Conservation (phyloP, 2,888 invertebrate species). For the Cerceris ruficornis region DNA sequence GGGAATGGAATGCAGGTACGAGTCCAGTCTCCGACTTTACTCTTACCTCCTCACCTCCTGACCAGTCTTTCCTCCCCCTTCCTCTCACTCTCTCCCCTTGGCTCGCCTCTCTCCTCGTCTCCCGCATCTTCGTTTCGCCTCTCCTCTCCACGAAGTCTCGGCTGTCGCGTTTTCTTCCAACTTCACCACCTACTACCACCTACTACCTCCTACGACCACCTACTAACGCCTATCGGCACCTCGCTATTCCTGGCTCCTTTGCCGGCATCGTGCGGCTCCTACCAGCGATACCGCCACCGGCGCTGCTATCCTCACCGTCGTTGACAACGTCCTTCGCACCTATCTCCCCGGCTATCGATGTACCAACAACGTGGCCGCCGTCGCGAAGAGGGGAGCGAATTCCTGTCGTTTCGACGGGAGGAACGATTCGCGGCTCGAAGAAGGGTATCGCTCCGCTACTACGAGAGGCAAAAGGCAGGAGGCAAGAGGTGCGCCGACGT, state of each 20-base stretch:
- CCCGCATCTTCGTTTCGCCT: slow-evolving; percentile 27
- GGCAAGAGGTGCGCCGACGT: background rate
- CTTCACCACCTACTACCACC: slow-evolving; percentile 60
- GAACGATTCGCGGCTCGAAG: background rate
- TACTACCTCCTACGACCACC: slow-evolving; percentile 4
- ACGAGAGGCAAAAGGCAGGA: background rate
- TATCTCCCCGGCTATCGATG: background rate
- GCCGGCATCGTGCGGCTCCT: slow-evolving; percentile 34
- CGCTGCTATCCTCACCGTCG: slow-evolving; percentile 32
- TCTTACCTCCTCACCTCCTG: slow-evolving; percentile 69
- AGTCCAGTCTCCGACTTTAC: slow-evolving; percentile 75
- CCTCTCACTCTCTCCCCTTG: slow-evolving; percentile 35
- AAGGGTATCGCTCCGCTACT: background rate
- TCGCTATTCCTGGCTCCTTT: background rate
- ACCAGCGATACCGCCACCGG: slow-evolving; percentile 42
- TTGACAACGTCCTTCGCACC: slow-evolving; percentile 8
- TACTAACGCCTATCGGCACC: background rate
- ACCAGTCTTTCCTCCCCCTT: slow-evolving; percentile 61
- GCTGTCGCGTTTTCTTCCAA: slow-evolving; percentile 60
- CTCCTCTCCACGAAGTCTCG: slow-evolving; percentile 45
- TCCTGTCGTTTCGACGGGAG: slow-evolving; percentile 3
- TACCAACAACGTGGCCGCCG: background rate
- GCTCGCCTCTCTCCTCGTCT: slow-evolving; percentile 26
- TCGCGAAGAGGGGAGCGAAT: background rate
- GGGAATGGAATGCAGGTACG: slow-evolving; percentile 82